A percentile compares a stretch with the other conserved stretches of the same genome.
phyloP scores from a whole-genome alignment of 2,797 vertebrate species.

The Kryptolebias ocellatus region DNA sequence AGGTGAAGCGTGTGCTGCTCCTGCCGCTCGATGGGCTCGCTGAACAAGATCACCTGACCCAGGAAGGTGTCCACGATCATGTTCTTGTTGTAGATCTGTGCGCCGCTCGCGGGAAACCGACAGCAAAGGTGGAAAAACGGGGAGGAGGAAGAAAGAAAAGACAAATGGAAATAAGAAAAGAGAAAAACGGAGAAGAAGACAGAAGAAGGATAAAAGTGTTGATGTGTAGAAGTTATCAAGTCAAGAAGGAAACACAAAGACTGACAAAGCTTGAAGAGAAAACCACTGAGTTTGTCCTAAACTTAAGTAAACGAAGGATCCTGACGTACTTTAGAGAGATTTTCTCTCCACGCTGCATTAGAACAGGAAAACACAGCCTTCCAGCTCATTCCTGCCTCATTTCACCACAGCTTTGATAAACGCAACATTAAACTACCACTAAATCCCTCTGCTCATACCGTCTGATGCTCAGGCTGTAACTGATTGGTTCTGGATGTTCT shows the following conservation, averaged over 20 bases:
- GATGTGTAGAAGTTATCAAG: neutral
- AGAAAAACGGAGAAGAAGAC: neutral
- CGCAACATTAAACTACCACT: conserved; percentile 11
- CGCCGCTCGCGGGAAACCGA: conserved; percentile 16
- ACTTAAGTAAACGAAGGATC: too few species aligned
- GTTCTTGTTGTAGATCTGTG: conserved; percentile 95
- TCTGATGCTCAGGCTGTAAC: conserved; percentile 29
- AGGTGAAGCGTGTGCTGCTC: conserved; percentile 91
- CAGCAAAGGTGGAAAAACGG: neutral
- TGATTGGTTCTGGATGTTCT: conserved; percentile 36
- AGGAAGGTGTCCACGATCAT: conserved; percentile 94
- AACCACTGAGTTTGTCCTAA: too few species aligned
- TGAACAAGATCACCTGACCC: conserved; percentile 90
- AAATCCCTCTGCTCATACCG: neutral
- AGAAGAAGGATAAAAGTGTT: neutral
- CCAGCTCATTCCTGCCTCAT: neutral
- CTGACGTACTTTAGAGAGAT: too few species aligned
- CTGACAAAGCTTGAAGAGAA: neutral
- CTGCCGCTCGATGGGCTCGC: conserved; percentile 88
- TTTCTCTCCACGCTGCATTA: neutral
- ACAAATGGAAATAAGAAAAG: conserved; percentile 31
- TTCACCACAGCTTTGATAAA: conserved; percentile 23
- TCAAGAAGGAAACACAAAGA: neutral
- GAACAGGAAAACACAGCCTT: neutral
- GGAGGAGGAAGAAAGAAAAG: conserved; percentile 10